Evolutionary conservation across 2,888 invertebrate genomes (phyloP), one percentile per base, ranked within the genome.

Genomic region (Xylota segnis): DNA sequence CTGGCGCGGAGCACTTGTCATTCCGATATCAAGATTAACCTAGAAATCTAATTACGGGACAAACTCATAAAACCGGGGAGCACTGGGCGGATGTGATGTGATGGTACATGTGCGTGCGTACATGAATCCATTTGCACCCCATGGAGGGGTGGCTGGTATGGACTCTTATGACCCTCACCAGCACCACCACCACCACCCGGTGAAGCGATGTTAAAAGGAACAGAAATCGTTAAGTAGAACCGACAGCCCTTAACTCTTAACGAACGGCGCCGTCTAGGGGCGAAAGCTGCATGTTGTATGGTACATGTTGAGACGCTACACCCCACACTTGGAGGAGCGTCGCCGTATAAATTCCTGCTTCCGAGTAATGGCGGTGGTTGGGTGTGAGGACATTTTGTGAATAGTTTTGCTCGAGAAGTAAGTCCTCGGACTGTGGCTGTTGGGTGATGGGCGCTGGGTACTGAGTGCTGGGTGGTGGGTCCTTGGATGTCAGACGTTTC

Each of bases 171-270:
- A 23, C 23, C 23, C n/a, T n/a, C n/a, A n/a, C n/a, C n/a, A n/a
- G n/a, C n/a, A n/a, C n/a, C n/a, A n/a, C n/a, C n/a, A n/a, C n/a
- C 23, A 5, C 12, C 37, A n/a, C 34, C 14, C 16, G n/a, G 16
- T 9, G 16, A 72, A 40, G 16, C 0, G 16, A n/a, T n/a, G 37
- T 18, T 2, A 65, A 78, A 74, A 40, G 43, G 59, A 79, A 79
- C 56, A 56, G 43, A 59, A 71, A 71, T 81, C 70, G 81, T 84
- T 76, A 81, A 81, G 59, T 71, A 61, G 76, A 84, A 68, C 75
- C 84, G 81, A 81, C 81, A 71, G 71, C 75, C 81, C 84, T 84
- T 84, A 81, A 81, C 81, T 81, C 65, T 76, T 59, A 76, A 81
- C 81, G 58, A 84, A 81, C 65, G 72, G 65, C 59, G 66, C 58